Conservation (phyloP, 2,888 invertebrate genomes). For the Drosophila birchii region DNA sequence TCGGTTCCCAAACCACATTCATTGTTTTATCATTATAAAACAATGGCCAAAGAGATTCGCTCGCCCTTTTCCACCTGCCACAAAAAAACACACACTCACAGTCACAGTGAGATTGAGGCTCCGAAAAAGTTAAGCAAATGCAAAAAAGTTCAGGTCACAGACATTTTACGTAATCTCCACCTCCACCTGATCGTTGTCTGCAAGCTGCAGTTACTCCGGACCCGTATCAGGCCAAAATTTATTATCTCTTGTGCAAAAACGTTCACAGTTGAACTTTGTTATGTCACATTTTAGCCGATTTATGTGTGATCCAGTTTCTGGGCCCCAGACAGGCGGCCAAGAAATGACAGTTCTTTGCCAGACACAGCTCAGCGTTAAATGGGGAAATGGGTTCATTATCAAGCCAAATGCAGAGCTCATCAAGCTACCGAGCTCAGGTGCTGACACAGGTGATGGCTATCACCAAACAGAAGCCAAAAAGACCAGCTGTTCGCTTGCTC, state of each 20-base stretch:
- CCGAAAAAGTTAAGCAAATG: slow-evolving; percentile 66
- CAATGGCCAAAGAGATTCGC: slow-evolving; percentile 60
- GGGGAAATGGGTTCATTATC: slow-evolving; percentile 74
- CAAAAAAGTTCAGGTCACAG: slow-evolving; percentile 80
- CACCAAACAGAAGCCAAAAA: slow-evolving; percentile 23
- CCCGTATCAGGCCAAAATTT: slow-evolving; percentile 53
- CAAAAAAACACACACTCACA: slow-evolving; percentile 7
- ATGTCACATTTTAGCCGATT: slow-evolving; percentile 64
- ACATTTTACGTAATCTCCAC: slow-evolving; percentile 72
- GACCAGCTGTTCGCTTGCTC: slow-evolving; percentile 23
- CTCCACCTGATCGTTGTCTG: slow-evolving; percentile 45
- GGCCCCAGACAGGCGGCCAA: slow-evolving; percentile 7
- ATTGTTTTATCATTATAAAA: slow-evolving; percentile 59
- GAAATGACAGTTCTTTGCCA: slow-evolving; percentile 26
- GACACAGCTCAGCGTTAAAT: slow-evolving; percentile 44
- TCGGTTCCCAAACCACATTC: slow-evolving; percentile 66
- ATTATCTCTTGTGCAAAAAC: slow-evolving; percentile 73
- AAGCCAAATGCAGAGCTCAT: slow-evolving; percentile 53
- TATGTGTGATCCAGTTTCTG: slow-evolving; percentile 52
- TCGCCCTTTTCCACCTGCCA: slow-evolving; percentile 62
- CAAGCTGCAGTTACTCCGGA: slow-evolving; percentile 39
- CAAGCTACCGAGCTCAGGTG: slow-evolving; percentile 44
- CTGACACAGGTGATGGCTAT: slow-evolving; percentile 49
- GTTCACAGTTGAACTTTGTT: slow-evolving; percentile 76
- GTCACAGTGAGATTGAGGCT: background rate